Conservation (phyloP, 2,888 invertebrate genomes). For the Yponomeuta evonymella region DNA sequence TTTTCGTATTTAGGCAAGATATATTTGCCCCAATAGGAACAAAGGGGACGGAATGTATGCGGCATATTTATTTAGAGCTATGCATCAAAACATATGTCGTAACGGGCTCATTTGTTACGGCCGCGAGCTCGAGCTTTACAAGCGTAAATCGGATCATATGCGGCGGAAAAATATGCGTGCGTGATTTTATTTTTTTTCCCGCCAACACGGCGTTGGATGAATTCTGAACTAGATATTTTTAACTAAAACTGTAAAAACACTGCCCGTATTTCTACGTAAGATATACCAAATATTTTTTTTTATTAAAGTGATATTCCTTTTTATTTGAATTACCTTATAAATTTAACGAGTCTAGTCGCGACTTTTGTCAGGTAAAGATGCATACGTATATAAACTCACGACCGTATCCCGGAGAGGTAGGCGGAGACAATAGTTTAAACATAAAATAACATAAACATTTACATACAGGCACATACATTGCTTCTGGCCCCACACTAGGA, state of each 20-base stretch:
- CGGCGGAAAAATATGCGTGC: not conserved
- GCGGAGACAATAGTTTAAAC: too few relatives aligned
- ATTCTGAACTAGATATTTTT: not conserved
- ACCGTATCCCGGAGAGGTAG: too few relatives aligned
- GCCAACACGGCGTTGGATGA: not conserved
- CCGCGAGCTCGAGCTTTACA: not conserved
- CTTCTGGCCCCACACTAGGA: too few relatives aligned
- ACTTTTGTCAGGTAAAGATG: too few relatives aligned
- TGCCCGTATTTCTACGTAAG: too few relatives aligned
- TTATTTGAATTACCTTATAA: too few relatives aligned
- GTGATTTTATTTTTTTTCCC: not conserved
- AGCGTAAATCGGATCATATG: slow-evolving; percentile 5
- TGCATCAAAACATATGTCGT: slow-evolving; percentile 29
- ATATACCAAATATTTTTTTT: too few relatives aligned
- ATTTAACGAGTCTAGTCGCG: too few relatives aligned
- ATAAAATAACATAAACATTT: too few relatives aligned
- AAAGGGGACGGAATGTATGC: slow-evolving; percentile 27
- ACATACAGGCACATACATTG: too few relatives aligned
- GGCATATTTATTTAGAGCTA: slow-evolving; percentile 32
- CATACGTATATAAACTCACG: too few relatives aligned
- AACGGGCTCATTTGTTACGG: slow-evolving; percentile 8
- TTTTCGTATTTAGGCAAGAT: not conserved
- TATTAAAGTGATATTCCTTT: too few relatives aligned
- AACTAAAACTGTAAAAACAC: not conserved
- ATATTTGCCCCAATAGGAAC: slow-evolving; percentile 29